Evolutionary conservation across 2,888 invertebrate species (phyloP).

Genomic region (Lasioglossum marginatum): DNA sequence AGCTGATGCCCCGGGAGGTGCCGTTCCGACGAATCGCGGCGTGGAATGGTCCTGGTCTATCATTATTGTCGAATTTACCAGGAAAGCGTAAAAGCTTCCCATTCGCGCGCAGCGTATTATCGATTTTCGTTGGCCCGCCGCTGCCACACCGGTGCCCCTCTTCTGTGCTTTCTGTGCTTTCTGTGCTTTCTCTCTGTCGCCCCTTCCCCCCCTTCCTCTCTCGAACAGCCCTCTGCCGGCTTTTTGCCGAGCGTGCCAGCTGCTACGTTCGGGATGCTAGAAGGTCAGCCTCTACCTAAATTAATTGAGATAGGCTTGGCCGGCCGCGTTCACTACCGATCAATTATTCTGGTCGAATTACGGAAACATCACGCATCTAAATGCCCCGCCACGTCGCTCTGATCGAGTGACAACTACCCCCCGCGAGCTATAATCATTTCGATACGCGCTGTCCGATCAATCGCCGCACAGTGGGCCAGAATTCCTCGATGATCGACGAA

Average conservation of each 20-base stretch:
- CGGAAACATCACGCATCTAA: background rate
- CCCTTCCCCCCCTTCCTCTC: too few relatives aligned
- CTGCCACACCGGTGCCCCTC: conserved; percentile 1
- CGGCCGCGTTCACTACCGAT: background rate
- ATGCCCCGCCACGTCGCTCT: background rate
- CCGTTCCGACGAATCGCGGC: conserved; percentile 38
- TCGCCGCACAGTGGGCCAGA: background rate
- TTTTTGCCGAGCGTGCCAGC: conserved; percentile 35
- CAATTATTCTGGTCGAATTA: conserved; percentile 7
- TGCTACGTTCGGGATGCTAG: conserved; percentile 7
- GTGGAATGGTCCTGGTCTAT: conserved; percentile 22
- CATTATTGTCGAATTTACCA: conserved; percentile 56
- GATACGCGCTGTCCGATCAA: background rate
- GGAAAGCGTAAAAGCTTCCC: conserved; percentile 47
- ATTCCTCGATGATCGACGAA: background rate
- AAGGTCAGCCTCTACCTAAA: conserved; percentile 47
- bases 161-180: background rate
- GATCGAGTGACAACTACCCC: background rate
- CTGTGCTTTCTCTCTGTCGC: background rate
- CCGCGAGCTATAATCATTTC: background rate
- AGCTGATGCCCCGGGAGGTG: conserved; percentile 35
- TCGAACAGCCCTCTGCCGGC: background rate
- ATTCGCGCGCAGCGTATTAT: conserved; percentile 52
- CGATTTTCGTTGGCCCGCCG: conserved; percentile 53
- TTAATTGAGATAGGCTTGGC: conserved; percentile 37